Conservation (phyloP, 2,888 invertebrate species). For the Antitype chi region DNA sequence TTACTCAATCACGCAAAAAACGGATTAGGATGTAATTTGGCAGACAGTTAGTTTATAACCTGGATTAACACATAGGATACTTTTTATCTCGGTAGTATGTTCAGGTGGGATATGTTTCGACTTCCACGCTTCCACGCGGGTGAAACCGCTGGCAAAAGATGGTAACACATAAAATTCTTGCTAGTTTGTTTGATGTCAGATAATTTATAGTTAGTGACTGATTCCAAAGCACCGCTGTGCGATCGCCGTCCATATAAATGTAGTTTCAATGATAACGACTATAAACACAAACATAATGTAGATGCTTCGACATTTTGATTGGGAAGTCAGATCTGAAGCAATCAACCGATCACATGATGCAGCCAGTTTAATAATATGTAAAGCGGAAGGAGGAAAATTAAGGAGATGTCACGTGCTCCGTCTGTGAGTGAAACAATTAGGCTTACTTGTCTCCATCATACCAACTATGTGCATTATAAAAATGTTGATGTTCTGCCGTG, state of each 20-base stretch:
- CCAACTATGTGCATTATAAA: constrained; percentile 9
- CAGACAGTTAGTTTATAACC: too few relatives aligned
- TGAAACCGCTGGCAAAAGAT: too few relatives aligned
- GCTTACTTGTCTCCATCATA: constrained; percentile 20
- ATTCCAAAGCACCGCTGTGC: background rate
- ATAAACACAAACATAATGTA: constrained; percentile 12
- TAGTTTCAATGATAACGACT: constrained; percentile 19
- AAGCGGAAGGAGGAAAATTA: constrained; percentile 56
- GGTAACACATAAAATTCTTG: background rate
- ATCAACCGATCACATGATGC: constrained; percentile 55
- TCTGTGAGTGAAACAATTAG: constrained; percentile 43
- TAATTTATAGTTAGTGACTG: background rate
- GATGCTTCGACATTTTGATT: constrained; percentile 42
- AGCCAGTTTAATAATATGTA: constrained; percentile 59
- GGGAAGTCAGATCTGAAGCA: constrained; percentile 42
- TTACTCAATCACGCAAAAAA: too few relatives aligned
- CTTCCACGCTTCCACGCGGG: too few relatives aligned
- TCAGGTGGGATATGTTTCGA: too few relatives aligned
- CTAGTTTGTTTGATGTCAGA: background rate
- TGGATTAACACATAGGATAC: too few relatives aligned
- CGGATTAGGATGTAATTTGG: too few relatives aligned
- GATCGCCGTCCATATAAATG: background rate
- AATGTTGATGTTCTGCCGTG: background rate
- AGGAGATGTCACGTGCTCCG: constrained; percentile 56
- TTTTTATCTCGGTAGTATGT: too few relatives aligned